Conservation (phyloP, 2,797 vertebrate species). For the Cygnus olor region DNA sequence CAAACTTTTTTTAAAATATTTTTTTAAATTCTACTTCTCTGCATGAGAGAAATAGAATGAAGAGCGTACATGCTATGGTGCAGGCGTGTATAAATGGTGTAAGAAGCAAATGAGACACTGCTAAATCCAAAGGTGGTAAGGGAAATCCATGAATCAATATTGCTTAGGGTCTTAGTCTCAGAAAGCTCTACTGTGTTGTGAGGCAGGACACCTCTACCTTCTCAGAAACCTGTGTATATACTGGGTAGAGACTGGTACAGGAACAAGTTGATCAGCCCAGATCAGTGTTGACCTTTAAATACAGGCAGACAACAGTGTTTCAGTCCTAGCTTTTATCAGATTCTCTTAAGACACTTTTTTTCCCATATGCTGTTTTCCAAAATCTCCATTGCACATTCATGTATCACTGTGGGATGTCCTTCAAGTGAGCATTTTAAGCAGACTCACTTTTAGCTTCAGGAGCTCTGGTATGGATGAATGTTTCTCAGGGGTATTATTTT, state of each 20-base stretch:
- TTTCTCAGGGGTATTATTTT: slow-evolving; percentile 71
- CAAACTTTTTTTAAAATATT: neutral
- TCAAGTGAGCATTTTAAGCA: slow-evolving; percentile 51
- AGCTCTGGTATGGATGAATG: slow-evolving; percentile 72
- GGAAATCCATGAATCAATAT: neutral
- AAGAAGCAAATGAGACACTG: neutral
- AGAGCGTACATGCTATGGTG: neutral
- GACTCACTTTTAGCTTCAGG: slow-evolving; percentile 80
- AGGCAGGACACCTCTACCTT: neutral
- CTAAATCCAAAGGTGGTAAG: neutral
- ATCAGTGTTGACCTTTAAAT: neutral
- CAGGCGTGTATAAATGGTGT: neutral
- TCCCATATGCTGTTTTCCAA: neutral
- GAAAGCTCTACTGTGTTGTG: neutral
- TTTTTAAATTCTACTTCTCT: neutral
- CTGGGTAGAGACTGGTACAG: neutral
- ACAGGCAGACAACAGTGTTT: neutral
- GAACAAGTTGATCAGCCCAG: neutral
- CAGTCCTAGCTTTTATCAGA: neutral
- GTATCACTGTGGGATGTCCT: slow-evolving; percentile 44
- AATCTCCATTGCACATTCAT: slow-evolving; percentile 28
- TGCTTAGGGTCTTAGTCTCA: neutral
- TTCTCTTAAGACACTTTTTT: slow-evolving; percentile 8
- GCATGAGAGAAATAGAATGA: neutral
- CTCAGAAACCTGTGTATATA: neutral